A percentile compares a stretch with the other conserved stretches of the same genome.
Evolutionary conservation across 2,113 vertebrate species (phyloP).

Genomic region (Petrocephalus microphthalmus): DNA sequence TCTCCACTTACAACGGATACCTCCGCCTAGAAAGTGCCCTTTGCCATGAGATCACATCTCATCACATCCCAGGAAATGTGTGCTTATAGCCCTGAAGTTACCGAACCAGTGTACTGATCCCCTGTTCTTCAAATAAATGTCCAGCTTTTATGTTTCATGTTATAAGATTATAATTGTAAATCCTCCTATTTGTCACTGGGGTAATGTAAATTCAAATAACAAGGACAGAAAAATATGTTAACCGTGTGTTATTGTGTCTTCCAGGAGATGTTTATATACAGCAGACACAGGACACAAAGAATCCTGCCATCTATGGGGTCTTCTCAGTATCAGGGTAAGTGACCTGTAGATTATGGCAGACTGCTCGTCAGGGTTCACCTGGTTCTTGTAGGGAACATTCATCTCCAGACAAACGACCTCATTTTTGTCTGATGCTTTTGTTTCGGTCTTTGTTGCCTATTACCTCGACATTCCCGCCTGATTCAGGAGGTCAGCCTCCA

Average conservation of each 20-base stretch:
- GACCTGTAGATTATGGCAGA: neutral
- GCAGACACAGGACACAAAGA: constrained; percentile 93
- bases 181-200: neutral
- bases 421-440: neutral
- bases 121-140: neutral
- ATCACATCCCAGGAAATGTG: neutral
- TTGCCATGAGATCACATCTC: constrained; percentile 2
- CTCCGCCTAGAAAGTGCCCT: neutral
- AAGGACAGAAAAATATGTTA: neutral
- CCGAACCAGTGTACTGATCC: neutral
- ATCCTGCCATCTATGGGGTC: constrained; percentile 92
- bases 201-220: neutral
- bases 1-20: neutral
- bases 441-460: neutral
- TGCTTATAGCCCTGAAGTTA: neutral
- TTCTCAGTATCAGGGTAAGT: constrained; percentile 92
- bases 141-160: neutral
- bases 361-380: neutral
- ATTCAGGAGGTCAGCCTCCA: neutral
- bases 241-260: constrained; percentile 35
- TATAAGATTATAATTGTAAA: neutral
- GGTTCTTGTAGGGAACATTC: neutral
- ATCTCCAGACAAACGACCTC: neutral
- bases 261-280: constrained; percentile 94
- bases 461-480: neutral